A percentile compares a stretch with the other conserved stretches of the same genome.
phyloP scores from a whole-genome alignment of 2,113 vertebrate species.

The Xiphophorus maculatus region DNA sequence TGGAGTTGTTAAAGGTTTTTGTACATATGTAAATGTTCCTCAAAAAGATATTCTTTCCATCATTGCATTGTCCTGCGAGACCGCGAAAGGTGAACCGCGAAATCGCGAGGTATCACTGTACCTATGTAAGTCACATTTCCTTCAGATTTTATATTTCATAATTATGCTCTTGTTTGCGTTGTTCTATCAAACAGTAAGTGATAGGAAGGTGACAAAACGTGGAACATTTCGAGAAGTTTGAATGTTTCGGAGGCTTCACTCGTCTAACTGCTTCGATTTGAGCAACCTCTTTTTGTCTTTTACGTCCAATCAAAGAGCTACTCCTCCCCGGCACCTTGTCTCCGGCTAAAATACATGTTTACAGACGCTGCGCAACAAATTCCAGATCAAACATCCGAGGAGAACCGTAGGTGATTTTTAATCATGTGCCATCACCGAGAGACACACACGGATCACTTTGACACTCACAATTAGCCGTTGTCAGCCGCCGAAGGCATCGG shows the following conservation, averaged over 20 bases:
- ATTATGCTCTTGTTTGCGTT: background rate
- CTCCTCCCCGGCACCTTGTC: constrained; percentile 5
- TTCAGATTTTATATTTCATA: background rate
- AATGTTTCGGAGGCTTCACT: background rate
- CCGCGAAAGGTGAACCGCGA: no score
- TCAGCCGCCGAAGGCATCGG: constrained; percentile 66
- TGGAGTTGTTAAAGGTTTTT: no score
- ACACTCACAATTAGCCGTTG: constrained; percentile 80
- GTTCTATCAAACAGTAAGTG: background rate
- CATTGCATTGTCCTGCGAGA: no score
- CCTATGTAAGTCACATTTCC: background rate
- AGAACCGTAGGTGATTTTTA: constrained; percentile 68
- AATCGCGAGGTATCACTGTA: no score
- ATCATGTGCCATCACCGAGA: constrained; percentile 37
- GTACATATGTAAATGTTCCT: no score
- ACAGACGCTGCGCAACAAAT: constrained; percentile 35
- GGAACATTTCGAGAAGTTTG: background rate
- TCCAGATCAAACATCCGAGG: constrained; percentile 46
- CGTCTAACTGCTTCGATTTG: background rate
- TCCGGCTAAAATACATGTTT: constrained; percentile 45
- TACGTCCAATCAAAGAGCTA: constrained; percentile 31
- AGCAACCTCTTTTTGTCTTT: background rate
- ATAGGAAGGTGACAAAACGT: background rate
- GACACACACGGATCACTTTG: constrained; percentile 63
- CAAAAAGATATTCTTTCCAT: no score